Evolutionary conservation across 2,113 vertebrate genomes (phyloP).

Genomic region (Notothenia coriiceps): DNA sequence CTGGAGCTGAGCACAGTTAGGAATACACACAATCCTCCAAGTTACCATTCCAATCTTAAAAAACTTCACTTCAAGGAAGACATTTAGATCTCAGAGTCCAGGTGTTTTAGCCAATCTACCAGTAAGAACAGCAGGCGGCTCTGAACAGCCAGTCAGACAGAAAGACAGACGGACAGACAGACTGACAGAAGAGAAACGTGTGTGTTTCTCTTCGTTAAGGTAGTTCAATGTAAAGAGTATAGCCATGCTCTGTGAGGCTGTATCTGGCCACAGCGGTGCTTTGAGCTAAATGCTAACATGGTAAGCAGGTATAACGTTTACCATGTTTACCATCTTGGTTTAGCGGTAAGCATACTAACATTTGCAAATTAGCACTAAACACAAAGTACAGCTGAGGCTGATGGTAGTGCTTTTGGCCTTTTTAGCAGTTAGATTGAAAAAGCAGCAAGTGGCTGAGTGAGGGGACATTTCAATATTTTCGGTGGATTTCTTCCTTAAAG

Average conservation of each 20-base stretch:
- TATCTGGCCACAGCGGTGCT: background rate
- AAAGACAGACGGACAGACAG: slow-evolving; percentile 47
- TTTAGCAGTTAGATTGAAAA: background rate
- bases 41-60: background rate
- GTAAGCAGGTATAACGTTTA: background rate
- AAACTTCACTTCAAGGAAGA: background rate
- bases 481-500: background rate
- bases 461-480: background rate
- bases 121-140: slow-evolving; percentile 4
- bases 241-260: slow-evolving; percentile 21
- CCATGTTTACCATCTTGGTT: background rate
- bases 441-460: background rate
- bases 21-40: slow-evolving; percentile 14
- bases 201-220: slow-evolving; percentile 10
- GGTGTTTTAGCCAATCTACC: slow-evolving; percentile 44
- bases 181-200: slow-evolving; percentile 32
- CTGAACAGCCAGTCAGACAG: slow-evolving; percentile 11
- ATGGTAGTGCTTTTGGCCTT: background rate
- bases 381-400: background rate
- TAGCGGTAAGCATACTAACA: background rate
- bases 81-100: slow-evolving; percentile 36
- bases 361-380: background rate
- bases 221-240: background rate
- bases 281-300: slow-evolving; percentile 4
- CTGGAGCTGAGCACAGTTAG: slow-evolving; percentile 62